Evolutionary conservation across 2,888 invertebrate species (phyloP).

Genomic region (Monoplex corrugatus): DNA sequence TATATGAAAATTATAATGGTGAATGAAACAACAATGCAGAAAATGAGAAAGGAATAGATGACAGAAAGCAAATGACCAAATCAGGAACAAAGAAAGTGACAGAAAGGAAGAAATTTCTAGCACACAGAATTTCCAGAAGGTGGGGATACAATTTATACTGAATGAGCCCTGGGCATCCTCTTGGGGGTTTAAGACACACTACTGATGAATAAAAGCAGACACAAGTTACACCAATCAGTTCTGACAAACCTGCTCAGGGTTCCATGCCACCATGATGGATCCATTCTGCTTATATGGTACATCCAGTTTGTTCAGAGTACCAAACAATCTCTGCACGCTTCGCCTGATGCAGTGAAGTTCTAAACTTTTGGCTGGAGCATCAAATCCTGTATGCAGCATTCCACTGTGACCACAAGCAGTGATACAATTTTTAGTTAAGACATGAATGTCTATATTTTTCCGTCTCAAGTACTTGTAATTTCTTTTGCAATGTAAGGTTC

Average conservation of each 20-base stretch:
- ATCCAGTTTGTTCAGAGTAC: slow-evolving; percentile 61
- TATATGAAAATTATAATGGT: too few species aligned
- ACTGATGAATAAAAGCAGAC: background rate
- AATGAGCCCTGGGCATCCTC: too few species aligned
- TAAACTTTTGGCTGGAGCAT: slow-evolving; percentile 64
- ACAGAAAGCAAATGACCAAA: too few species aligned
- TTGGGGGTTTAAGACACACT: background rate
- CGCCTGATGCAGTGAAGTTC: slow-evolving; percentile 68
- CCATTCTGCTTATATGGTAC: slow-evolving; percentile 68
- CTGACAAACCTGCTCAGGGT: slow-evolving; percentile 64
- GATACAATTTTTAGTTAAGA: background rate
- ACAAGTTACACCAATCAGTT: background rate
- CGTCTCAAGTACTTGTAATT: too few species aligned
- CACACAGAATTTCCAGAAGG: too few species aligned
- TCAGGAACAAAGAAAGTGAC: too few species aligned
- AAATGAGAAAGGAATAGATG: too few species aligned
- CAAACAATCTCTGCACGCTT: slow-evolving; percentile 61
- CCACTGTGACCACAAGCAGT: slow-evolving; percentile 65
- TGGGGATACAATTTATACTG: too few species aligned
- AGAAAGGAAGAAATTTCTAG: too few species aligned
- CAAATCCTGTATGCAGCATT: slow-evolving; percentile 75
- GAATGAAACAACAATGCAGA: too few species aligned
- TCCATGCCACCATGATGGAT: slow-evolving; percentile 75
- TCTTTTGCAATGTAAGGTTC: too few species aligned
- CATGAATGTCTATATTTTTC: too few species aligned